These are phyloP conservation scores for Crocuta crocuta DNA, from an alignment of 2,113 vertebrate genomes.

Conservation along the genomic window DNA sequence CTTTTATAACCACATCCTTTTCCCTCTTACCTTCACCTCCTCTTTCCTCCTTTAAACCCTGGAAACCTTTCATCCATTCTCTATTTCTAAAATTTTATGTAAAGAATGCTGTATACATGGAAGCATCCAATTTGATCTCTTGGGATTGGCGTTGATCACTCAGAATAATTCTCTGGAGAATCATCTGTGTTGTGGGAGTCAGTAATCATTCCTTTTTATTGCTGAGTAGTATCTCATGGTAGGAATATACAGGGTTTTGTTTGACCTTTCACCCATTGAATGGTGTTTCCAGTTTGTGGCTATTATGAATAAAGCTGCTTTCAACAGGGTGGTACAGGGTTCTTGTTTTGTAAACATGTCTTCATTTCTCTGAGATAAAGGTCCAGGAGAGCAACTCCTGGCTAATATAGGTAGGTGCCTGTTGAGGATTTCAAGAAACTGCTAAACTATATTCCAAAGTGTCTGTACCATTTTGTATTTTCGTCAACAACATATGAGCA, in stretches of 20 bases:
- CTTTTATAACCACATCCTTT: neutral
- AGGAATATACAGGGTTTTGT: neutral
- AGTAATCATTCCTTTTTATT: neutral
- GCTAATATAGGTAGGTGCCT: neutral
- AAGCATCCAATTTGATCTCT: neutral
- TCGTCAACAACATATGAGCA: neutral
- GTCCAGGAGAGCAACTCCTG: neutral
- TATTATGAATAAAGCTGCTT: neutral
- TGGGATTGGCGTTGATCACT: neutral
- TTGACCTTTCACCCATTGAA: neutral
- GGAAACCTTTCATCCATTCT: neutral
- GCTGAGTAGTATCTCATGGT: neutral
- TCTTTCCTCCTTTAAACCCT: neutral
- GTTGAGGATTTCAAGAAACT: neutral
- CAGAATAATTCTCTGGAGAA: neutral
- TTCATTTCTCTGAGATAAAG: neutral
- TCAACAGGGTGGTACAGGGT: neutral
- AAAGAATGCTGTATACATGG: neutral
- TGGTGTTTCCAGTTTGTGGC: neutral
- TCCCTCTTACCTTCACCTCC: neutral
- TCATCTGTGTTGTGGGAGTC: neutral
- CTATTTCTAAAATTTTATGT: neutral
- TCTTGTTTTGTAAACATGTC: neutral
- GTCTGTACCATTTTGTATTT: neutral
- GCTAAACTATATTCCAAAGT: neutral